A percentile compares a stretch with the other conserved stretches of the same genome.
phyloP scores from a whole-genome alignment of 37 sponge, comb jelly and placozoan genomes.

The Cladorhizidae sp. region DNA sequence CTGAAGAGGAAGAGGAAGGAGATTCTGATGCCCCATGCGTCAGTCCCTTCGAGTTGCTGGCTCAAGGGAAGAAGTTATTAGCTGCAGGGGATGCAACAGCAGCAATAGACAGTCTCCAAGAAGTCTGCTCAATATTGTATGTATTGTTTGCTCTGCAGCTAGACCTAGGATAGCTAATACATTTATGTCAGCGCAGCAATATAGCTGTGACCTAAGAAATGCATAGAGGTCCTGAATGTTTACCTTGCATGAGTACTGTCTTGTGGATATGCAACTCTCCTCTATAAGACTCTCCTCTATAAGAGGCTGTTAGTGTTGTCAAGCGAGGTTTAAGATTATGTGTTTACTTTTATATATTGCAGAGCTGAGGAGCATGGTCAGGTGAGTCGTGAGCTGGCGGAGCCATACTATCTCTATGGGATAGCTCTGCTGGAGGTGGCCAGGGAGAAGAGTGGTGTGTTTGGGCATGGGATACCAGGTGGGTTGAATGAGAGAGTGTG shows the following conservation, averaged over 20 bases:
- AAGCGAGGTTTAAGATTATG: no score
- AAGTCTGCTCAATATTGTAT: constrained; percentile 50
- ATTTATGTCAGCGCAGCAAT: no score
- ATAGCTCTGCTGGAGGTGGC: constrained; percentile 76
- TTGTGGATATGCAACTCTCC: no score
- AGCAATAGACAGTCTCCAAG: constrained; percentile 50
- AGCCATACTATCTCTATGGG: constrained; percentile 86
- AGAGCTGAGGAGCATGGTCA: constrained; percentile 48
- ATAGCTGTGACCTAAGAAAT: no score
- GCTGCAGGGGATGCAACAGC: constrained; percentile 44
- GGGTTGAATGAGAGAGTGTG: neutral
- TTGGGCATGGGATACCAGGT: constrained; percentile 70
- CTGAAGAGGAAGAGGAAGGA: neutral
- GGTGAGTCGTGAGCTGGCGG: constrained; percentile 64
- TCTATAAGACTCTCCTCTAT: no score
- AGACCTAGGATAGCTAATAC: no score
- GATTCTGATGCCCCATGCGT: neutral
- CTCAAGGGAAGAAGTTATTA: constrained; percentile 47
- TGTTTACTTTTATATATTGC: no score
- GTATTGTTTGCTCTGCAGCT: no score
- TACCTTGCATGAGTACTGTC: no score
- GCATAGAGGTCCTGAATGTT: no score
- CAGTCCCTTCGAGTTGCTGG: constrained; percentile 32
- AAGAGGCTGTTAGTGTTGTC: no score
- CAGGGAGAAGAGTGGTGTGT: constrained; percentile 31